Base-by-base conservation (phyloP, 2,113 vertebrate genomes). In the Oceanodroma tethys region DNA sequence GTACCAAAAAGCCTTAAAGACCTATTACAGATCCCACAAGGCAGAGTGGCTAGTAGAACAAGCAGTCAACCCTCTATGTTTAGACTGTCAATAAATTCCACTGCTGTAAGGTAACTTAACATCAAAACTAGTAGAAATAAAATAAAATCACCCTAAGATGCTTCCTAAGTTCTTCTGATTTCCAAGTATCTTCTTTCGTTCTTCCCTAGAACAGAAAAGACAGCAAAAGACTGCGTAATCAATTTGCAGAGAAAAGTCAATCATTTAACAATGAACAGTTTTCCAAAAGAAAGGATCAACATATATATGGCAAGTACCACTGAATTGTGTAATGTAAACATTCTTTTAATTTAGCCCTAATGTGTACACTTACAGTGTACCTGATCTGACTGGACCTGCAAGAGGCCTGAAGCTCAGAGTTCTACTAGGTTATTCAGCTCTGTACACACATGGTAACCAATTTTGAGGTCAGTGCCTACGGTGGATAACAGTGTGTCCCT, bases 141-240 rank as follows among this genome's bases (percentile, higher is more conserved):
- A 93, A 93, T 84, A 48, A 53, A 93, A 70, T 95, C 97, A 99
- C 99, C 98, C 91, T 96, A 42, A 99, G 96, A 73, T 99, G 98
- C 96, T 94, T 99, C 81, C 96, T 98, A 85, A 99, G 98, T 48
- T 99, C 99, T 62, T 99, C 98, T 88, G 99, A 81, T 97, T 97
- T 99, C 99, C 99, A 99, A 55, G 99, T 99, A 90, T 99, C 99
- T 95, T 99, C 99, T 98, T 98, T 99, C 60, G 98, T 98, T 97
- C 98, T 97, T 98, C 97, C 99, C 99, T 99, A 88, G 70, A 87
- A 97, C 1, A 94, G 40, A 95, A 70, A 94, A 89, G 56, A 78
- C 17, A 92, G 60, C 23, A 80, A 90, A 81, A 88, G 13, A 36
- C 17, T 42, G 27, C 79, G 63, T 40, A 73, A 70, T 50, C 19